phyloP scores from a whole-genome alignment of 2,888 invertebrate genomes.

The Drosophila acutilabella region DNA sequence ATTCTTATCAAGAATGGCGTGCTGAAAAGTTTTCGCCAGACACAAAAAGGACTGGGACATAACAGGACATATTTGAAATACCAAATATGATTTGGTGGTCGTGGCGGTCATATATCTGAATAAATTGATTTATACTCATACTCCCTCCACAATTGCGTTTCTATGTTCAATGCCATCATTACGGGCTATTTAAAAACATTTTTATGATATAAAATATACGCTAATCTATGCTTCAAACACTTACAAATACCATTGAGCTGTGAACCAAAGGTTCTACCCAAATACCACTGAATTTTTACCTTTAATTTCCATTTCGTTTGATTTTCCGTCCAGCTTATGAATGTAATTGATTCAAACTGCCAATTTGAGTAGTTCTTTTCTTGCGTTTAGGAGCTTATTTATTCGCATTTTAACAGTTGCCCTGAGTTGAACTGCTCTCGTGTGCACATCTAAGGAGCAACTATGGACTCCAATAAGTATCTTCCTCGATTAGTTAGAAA shows the following conservation, averaged over 20 bases:
- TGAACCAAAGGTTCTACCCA: background rate
- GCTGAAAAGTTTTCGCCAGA: constrained; percentile 43
- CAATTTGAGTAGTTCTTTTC: constrained; percentile 12
- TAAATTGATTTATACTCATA: constrained; percentile 24
- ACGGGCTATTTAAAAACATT: constrained; percentile 29
- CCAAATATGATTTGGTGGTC: constrained; percentile 29
- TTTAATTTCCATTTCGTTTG: background rate
- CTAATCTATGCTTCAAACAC: background rate
- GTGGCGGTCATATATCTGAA: constrained; percentile 26
- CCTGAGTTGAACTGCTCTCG: constrained; percentile 33
- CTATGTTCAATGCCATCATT: background rate
- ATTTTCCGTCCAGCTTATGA: constrained; percentile 3
- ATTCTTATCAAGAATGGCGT: constrained; percentile 63
- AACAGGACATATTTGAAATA: constrained; percentile 54
- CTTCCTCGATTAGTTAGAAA: constrained; percentile 41
- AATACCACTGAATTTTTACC: background rate
- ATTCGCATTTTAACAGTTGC: constrained; percentile 54
- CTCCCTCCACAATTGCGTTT: background rate
- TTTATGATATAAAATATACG: constrained; percentile 11
- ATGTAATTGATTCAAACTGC: constrained; percentile 38
- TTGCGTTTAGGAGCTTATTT: constrained; percentile 28
- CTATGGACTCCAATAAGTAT: constrained; percentile 34
- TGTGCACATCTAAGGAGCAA: constrained; percentile 43
- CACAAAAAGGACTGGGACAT: constrained; percentile 25
- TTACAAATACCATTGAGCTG: background rate